These are phyloP conservation scores for Leptinotarsa tumamoca DNA, from an alignment of 2,888 invertebrate genomes.

Conservation along the genomic window DNA sequence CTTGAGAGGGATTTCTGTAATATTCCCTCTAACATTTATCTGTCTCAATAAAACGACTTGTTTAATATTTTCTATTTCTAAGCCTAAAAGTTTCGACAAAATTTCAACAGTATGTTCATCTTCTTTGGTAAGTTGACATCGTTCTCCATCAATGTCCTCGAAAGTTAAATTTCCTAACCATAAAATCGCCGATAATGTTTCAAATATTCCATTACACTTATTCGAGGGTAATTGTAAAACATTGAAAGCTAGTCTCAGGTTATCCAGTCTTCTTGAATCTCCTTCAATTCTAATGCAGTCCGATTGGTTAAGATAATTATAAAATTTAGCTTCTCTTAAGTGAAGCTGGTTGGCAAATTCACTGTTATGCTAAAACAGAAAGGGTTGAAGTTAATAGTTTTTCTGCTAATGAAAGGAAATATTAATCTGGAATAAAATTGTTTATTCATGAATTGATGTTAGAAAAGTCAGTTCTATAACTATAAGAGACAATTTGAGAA, in stretches of 20 bases:
- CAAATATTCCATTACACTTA: conserved; percentile 90
- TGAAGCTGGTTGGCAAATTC: conserved; percentile 81
- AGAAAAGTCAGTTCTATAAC: too few relatives aligned
- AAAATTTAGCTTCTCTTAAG: conserved; percentile 80
- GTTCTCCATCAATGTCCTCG: conserved; percentile 89
- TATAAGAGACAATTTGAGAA: too few relatives aligned
- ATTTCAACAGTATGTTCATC: conserved; percentile 80
- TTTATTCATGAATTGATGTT: too few relatives aligned
- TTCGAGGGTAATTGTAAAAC: conserved; percentile 87
- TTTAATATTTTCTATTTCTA: conserved; percentile 79
- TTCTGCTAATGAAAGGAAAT: too few relatives aligned
- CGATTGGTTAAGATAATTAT: conserved; percentile 86
- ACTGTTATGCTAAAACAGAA: conserved; percentile 72
- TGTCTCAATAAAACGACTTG: conserved; percentile 77
- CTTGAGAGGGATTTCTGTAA: conserved; percentile 91
- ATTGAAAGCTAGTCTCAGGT: conserved; percentile 87
- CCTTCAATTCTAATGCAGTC: conserved; percentile 79
- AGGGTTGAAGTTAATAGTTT: too few relatives aligned
- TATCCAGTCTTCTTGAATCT: conserved; percentile 82
- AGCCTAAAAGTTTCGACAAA: conserved; percentile 79
- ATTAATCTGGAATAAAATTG: too few relatives aligned
- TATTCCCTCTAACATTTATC: conserved; percentile 92
- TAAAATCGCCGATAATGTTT: conserved; percentile 87
- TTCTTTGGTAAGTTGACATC: conserved; percentile 79
- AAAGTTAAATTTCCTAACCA: conserved; percentile 92